These are phyloP conservation scores for Stenolophus ochropezus DNA, from an alignment of 2,888 invertebrate genomes.

Conservation along the genomic window DNA sequence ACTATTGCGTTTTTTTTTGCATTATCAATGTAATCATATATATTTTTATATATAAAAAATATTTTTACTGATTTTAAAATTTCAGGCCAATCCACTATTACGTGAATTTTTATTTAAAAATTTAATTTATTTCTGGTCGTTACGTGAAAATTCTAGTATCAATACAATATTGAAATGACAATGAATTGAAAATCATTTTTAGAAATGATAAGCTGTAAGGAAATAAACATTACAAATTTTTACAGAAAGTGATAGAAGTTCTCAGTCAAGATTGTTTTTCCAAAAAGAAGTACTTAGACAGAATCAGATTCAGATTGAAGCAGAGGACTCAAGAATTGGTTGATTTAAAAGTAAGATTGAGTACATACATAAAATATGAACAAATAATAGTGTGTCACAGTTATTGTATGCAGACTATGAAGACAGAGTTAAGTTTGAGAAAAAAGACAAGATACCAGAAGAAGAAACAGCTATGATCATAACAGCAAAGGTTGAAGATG, in stretches of 20 bases:
- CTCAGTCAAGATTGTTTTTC: constrained; percentile 79
- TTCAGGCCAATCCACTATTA: no score
- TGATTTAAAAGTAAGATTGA: constrained; percentile 74
- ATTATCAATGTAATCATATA: no score
- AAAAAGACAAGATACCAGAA: constrained; percentile 72
- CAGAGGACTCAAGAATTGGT: constrained; percentile 78
- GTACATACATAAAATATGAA: neutral
- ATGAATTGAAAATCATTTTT: no score
- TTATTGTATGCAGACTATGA: constrained; percentile 75
- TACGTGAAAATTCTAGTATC: no score
- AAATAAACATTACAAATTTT: no score
- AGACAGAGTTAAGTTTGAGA: constrained; percentile 75
- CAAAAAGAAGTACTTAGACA: constrained; percentile 78
- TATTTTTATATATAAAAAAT: no score
- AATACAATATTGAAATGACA: no score
- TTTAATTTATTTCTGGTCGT: no score
- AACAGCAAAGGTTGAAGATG: constrained; percentile 79
- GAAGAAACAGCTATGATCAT: constrained; percentile 77
- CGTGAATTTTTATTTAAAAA: no score
- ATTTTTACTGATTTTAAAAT: no score
- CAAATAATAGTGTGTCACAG: constrained; percentile 66
- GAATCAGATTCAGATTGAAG: constrained; percentile 77
- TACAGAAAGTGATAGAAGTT: constrained; percentile 77
- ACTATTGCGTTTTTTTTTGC: no score
- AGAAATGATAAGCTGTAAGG: no score